Evolutionary conservation across 2,797 vertebrate species (phyloP), one percentile per base, ranked within the genome.

Genomic region (Cyprinella venusta): DNA sequence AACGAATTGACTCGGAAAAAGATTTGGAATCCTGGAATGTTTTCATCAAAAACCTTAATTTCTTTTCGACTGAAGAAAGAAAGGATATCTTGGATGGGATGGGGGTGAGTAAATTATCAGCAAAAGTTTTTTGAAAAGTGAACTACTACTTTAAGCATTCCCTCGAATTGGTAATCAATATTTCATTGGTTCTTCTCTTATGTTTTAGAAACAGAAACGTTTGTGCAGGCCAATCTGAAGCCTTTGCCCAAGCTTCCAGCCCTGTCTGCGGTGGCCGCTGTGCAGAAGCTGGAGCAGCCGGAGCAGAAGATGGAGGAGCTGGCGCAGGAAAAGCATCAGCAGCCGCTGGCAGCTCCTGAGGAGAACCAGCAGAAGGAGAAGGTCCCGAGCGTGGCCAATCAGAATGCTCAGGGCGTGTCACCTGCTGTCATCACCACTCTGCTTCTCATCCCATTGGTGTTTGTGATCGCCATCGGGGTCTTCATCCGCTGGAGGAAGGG

Each of bases 401-500:
- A 93, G 74, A 86, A 89, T 36, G 90, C 88, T 87, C 88, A 90
- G 21, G 93, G 95, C n/a, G 90, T 95, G 87, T 94, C 97, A 2
- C 92, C 97, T 21, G 93, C 95, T 82, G 88, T 98, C 87, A 94
- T 99, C 91, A 98, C 95, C 85, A 95, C 95, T 64, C 95, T 99
- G 83, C 95, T 99, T 87, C 93, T 97, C 69, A 90, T 98, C 80
- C 97, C 97, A 26, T 85, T 98, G 87, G 89, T 95, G 90, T 87
- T 96, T 69, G 94, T 99, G 89, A 88, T 98, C 87, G 90, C 93
- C 84, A 92, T 96, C 74, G 95, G 94, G n/a, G 84, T 95, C 80
- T 96, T 97, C 89, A 94, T 99, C 91, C 95, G 94, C 88, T 98
- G 96, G 96, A 97, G 92, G 89, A 99, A 96, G 89, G 94, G 93